Percentiles rank a stretch among this genome's conserved stretches.
These are phyloP conservation scores for Caerostris extrusa DNA, from an alignment of 1,140 invertebrate species.

Conservation along the genomic window DNA sequence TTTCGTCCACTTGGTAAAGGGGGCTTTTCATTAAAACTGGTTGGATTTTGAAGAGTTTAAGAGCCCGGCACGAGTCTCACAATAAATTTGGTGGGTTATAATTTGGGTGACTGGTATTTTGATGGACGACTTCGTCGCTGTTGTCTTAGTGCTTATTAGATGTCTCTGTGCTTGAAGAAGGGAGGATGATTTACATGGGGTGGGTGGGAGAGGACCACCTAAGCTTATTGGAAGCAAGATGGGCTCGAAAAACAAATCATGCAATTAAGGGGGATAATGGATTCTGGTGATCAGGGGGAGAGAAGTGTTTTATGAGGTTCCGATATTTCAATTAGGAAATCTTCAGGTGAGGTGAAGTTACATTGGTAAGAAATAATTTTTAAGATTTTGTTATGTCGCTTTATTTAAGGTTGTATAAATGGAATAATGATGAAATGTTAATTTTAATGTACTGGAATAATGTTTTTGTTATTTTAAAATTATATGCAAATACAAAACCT, in stretches of 20 bases:
- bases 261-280: slow-evolving; percentile 55
- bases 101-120: slow-evolving; percentile 50
- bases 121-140: slow-evolving; percentile 59
- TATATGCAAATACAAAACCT: no score
- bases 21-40: slow-evolving; percentile 42
- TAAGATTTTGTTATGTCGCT: no score
- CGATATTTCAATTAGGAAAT: neutral
- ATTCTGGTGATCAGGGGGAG: slow-evolving; percentile 18
- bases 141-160: slow-evolving; percentile 66
- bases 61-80: neutral
- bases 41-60: slow-evolving; percentile 11
- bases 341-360: neutral
- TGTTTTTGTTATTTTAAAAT: no score
- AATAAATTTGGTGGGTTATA: slow-evolving; percentile 68
- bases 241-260: slow-evolving; percentile 31
- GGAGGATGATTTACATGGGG: slow-evolving; percentile 12
- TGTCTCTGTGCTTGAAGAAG: slow-evolving; percentile 8
- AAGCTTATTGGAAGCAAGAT: slow-evolving; percentile 16
- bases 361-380: neutral
- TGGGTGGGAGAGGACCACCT: neutral
- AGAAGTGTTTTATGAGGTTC: neutral
- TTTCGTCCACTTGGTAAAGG: neutral
- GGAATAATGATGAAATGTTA: no score
- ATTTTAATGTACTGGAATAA: no score
- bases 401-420: no score